Conservation (phyloP, 2,113 vertebrate species). For the Lethenteron reissneri region DNA sequence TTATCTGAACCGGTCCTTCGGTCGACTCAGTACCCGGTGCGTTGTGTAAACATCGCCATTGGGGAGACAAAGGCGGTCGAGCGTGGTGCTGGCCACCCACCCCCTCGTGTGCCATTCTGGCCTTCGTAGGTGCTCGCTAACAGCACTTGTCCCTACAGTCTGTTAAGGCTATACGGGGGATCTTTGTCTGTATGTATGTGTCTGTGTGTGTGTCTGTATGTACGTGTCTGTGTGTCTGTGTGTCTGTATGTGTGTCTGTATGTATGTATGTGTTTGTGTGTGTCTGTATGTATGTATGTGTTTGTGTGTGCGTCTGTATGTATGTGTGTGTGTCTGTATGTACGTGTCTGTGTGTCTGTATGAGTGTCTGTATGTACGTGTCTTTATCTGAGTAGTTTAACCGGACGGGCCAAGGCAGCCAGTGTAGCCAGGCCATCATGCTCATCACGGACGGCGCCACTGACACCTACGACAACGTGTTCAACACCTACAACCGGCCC, state of each 20-base stretch:
- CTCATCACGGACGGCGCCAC: constrained; percentile 87
- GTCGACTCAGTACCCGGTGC: too few species aligned
- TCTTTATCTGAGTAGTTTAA: constrained; percentile 39
- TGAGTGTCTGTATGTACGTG: background rate
- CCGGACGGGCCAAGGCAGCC: constrained; percentile 75
- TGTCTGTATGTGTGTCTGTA: background rate
- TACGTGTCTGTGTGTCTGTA: background rate
- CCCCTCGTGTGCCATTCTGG: too few species aligned
- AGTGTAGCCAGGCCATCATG: constrained; percentile 96
- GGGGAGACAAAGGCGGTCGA: too few species aligned
- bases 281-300: background rate
- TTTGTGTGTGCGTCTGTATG: background rate
- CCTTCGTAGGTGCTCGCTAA: too few species aligned
- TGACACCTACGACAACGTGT: constrained; percentile 77
- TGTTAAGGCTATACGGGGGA: background rate
- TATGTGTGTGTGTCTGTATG: background rate
- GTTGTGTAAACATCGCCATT: too few species aligned
- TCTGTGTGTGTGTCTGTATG: background rate
- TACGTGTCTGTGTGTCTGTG: background rate
- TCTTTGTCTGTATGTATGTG: background rate
- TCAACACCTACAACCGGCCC: constrained; percentile 88
- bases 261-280: background rate
- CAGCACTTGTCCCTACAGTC: too few species aligned
- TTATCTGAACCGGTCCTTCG: too few species aligned
- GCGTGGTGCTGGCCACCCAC: too few species aligned